Evolutionary conservation across 2,888 invertebrate species (phyloP).

Genomic region (Brachynemurus nebulosus): DNA sequence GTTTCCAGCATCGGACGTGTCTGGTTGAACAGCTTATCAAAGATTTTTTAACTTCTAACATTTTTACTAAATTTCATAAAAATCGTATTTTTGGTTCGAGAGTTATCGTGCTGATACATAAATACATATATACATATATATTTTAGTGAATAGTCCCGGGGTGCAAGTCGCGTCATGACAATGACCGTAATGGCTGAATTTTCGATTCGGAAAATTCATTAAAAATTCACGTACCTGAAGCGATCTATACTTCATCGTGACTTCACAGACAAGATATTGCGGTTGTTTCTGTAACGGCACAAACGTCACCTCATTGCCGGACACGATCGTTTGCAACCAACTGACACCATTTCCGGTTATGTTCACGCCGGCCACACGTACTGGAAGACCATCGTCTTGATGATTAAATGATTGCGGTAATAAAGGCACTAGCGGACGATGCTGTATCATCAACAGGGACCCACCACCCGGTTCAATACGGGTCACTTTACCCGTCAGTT

Average conservation of each 20-base stretch:
- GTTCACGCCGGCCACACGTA: slow-evolving; percentile 37
- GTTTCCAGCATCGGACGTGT: no score
- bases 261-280: slow-evolving; percentile 33
- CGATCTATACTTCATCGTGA: slow-evolving; percentile 26
- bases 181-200: no score
- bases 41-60: no score
- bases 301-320: slow-evolving; percentile 30
- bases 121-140: no score
- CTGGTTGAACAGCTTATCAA: no score
- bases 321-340: slow-evolving; percentile 33
- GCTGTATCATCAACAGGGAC: slow-evolving; percentile 29
- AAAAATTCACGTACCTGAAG: slow-evolving; percentile 15
- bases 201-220: no score
- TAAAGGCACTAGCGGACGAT: slow-evolving; percentile 28
- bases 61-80: no score
- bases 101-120: no score
- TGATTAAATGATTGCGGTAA: slow-evolving; percentile 23
- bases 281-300: slow-evolving; percentile 29
- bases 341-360: slow-evolving; percentile 34
- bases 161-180: no score
- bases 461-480: slow-evolving; percentile 30
- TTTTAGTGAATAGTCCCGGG: no score
- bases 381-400: slow-evolving; percentile 29
- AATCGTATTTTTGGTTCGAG: no score
- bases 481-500: slow-evolving; percentile 29